Base-by-base conservation (phyloP, 2,888 invertebrate genomes). In the Sphaerophoria rueppellii region DNA sequence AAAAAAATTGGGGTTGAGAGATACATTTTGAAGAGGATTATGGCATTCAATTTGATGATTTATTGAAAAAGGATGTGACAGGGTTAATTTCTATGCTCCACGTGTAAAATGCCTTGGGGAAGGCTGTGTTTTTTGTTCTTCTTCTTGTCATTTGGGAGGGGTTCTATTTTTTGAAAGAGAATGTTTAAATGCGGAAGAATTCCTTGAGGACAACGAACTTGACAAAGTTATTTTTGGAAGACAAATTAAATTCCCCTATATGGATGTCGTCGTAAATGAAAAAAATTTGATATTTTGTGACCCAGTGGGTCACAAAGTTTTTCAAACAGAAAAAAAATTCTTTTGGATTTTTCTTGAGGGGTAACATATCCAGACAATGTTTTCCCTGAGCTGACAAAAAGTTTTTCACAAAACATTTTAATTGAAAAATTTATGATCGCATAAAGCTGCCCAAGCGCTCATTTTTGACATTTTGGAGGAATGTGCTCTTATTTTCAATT, bases 41-140 rank as follows among this genome's bases (percentile, higher is more conserved):
- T 63, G 69, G 73, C 85, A 81, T 81, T 81, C 81, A 81, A 85
- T 80, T 85, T 85, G 63, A 81, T 81, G 85, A 73, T 85, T 81
- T 81, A 85, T 85, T 76, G 85, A 85, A 76, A 76, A 85, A 85
- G 85, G 72, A 77, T 85, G 81, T 85, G 85, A 85, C 85, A 80
- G 85, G 85, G 81, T 85, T 85, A 80, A 80, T 73, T 80, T 76
- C 70, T 52, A 50, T 75, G 58, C 60, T 71, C 69, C 67, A 58
- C 12, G 34, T 43, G 54, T 67, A 58, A 34, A 54, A 57, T 43
- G 24, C 34, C 37, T 73, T 0, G 40, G 52, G 50, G 40, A 61
- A 74, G 61, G 61, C 57, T 79, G 37, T 57, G 61, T 35, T n/a
- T 75, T 14, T 58, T 46, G 14, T 16, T 50, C 54, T 40, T 57